Evolutionary conservation across 1,140 invertebrate species (phyloP).

Genomic region (Kradibia gibbosae): DNA sequence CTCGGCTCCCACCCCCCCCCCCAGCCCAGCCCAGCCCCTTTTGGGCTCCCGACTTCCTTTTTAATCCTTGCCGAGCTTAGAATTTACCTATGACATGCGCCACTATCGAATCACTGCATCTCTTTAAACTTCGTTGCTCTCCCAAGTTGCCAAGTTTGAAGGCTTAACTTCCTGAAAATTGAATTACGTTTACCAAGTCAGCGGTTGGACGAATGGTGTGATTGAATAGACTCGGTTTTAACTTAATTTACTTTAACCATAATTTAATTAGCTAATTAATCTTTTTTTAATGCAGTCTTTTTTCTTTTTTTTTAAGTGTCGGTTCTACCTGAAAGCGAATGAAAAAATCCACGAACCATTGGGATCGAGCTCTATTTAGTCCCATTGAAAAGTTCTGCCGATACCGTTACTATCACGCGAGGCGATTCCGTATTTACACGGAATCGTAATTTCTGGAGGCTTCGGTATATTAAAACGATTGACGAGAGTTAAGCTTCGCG

Average conservation of each 20-base stretch:
- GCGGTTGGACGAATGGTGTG: background rate
- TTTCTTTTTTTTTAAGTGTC: no score
- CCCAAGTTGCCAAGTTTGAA: background rate
- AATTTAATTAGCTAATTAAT: background rate
- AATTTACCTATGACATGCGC: background rate
- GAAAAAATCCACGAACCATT: no score
- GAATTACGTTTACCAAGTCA: constrained; percentile 11
- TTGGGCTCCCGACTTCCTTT: background rate
- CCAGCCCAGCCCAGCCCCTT: background rate
- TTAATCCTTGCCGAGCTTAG: background rate
- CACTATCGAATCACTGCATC: background rate
- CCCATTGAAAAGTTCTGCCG: no score
- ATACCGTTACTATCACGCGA: no score
- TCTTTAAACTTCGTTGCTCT: constrained; percentile 6
- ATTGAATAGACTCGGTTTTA: constrained; percentile 7
- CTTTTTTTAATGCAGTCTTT: no score
- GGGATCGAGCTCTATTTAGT: no score
- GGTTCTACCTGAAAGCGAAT: no score
- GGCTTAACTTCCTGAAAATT: constrained; percentile 15
- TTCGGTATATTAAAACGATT: no score
- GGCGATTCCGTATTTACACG: no score
- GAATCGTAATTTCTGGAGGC: no score
- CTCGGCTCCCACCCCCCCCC: background rate
- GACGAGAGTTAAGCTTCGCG: no score
- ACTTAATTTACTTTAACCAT: background rate